Base-by-base conservation (phyloP, 2,113 vertebrate genomes). In the Eurypyga helias region DNA sequence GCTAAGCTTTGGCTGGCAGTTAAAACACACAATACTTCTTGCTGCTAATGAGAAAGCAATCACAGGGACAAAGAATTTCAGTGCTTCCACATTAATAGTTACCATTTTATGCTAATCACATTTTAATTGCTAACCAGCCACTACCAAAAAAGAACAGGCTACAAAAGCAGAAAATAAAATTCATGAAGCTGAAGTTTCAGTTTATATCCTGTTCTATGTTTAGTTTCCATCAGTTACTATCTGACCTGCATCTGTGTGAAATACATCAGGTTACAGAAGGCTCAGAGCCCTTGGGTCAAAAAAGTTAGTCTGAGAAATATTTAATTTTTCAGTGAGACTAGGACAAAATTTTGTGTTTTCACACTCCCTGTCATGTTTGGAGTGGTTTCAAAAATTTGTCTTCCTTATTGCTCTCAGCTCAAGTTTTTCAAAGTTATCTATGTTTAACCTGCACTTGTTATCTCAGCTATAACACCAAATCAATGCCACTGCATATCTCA, bases 21-120 rank as follows among this genome's bases (percentile, higher is more conserved):
- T 90, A 18, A 76, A 96, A 17, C 23, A 66, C 26, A 79, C 36
- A 49, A 17, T 95, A 95, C 89, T 85, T 95, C 73, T 87, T 18
- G 2, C 28, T 62, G 48, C 29, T 95, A 92, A 95, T 87, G 73
- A 95, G 92, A 67, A 93, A 89, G 90, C 48, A 96, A 95, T 94
- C 87, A 88, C 48, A 41, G 17, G 49, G 57, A 96, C 80, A 96
- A 92, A 87, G 70, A 55, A 89, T 84, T 95, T 72, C 73, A 89
- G 57, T 87, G 73, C 52, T 87, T 93, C 61, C 48, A 79, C 89
- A 85, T 89, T 91, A 91, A 70, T 80, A 89, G 83, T 84, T 87
- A 84, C 89, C 86, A 93, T 93, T 90, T 79, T 78, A 95, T 90
- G 80, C 52, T 93, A 97, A 96, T 97, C 89, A 76, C 90, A 82